Base-by-base conservation (phyloP, 1,140 invertebrate species). In the Lamellibrachia luymesi region DNA sequence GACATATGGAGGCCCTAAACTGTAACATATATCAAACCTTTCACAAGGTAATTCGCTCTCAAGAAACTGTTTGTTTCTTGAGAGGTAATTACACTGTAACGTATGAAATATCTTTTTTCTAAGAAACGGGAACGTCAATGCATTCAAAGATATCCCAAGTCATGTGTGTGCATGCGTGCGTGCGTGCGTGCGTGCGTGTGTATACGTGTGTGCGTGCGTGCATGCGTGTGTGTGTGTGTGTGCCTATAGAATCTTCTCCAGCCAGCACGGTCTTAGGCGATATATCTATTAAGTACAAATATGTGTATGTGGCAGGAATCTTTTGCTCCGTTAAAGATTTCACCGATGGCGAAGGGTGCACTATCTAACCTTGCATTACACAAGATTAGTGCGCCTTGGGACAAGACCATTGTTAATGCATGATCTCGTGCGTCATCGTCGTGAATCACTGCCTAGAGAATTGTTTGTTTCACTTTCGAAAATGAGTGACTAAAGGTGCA, bases 181-280 rank as follows among this genome's bases (percentile, higher is more conserved):
- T 90, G 90, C 49, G 90, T 90, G 90, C 49, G 90, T 90, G 22
- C 49, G 90, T 90, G 90, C 49, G 90, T 90, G 90, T 90, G 90
- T 90, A 17, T 90, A 17, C 49, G 90, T 90, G 90, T 22, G 90
- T 90, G 90, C 49, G 90, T 90, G 90, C 49, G 90, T 90, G 90
- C 17, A 17, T 90, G 90, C 17, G 90, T 22, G 90, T 90, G 90
- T 90, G 90, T 90, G 90, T 90, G 90, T 7, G 7, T 7, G 1
- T 25, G n/a, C 22, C n/a, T 91, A 91, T 10, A 50, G 50, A 49
- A 91, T 49, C 17, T 91, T 91, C 38, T 91, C 17, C 50, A 91
- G 22, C 64, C 64, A 80, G 2, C 6, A 17, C 5, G 64, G 25
- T 38, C 38, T 38, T 38, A 80, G 13, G 64, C 13, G 13, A 80